phyloP scores from a whole-genome alignment of 2,113 vertebrate genomes.

The Oncorhynchus mykiss region DNA sequence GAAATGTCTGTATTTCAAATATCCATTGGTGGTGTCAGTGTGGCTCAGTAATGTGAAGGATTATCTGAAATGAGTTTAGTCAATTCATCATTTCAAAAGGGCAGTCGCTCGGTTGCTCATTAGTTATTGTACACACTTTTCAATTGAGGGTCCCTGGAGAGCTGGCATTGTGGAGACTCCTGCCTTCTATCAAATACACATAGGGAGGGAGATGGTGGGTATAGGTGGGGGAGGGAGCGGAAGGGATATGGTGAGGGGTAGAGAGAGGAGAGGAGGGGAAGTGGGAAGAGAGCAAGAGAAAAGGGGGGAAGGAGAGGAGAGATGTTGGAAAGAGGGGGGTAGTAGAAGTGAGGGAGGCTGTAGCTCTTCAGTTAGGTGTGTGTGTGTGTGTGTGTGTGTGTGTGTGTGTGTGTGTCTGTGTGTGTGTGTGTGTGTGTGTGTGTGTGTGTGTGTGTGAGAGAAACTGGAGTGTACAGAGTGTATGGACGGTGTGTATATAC shows the following conservation, averaged over 20 bases:
- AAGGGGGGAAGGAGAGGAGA: neutral
- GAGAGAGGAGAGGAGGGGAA: neutral
- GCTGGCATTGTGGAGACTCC: constrained; percentile 30
- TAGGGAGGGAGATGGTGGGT: constrained; percentile 1
- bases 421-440: no score
- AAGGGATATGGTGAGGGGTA: neutral
- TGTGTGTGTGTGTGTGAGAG: no score
- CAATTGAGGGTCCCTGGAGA: constrained; percentile 70
- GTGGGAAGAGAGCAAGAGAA: neutral
- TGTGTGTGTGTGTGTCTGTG: no score
- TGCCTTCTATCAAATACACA: constrained; percentile 37
- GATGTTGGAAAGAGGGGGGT: neutral
- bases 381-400: neutral
- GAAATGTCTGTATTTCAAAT: constrained; percentile 63
- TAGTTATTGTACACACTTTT: constrained; percentile 76
- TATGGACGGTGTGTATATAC: neutral
- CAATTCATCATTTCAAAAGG: constrained; percentile 77
- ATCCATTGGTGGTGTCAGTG: constrained; percentile 59
- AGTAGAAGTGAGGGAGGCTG: neutral
- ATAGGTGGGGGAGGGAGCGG: neutral
- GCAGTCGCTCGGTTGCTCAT: constrained; percentile 70
- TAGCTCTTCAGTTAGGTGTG: no score
- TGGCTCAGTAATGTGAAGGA: constrained; percentile 60
- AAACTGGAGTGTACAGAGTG: neutral
- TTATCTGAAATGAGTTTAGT: constrained; percentile 76